phyloP scores from a whole-genome alignment of 2,113 vertebrate species.

The Plecotus auritus region DNA sequence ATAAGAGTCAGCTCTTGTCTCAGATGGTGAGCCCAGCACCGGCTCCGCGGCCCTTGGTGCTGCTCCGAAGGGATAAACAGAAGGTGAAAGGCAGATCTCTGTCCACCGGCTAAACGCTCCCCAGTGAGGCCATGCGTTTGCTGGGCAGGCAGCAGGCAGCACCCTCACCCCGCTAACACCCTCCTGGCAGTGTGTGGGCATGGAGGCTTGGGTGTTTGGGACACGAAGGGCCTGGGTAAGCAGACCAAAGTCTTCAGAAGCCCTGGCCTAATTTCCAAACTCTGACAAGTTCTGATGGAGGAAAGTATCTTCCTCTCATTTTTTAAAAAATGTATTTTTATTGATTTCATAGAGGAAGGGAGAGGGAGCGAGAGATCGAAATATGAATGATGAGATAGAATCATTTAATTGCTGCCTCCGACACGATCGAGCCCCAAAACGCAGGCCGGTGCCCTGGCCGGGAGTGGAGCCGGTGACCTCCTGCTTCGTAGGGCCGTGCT shows the following conservation, averaged over 20 bases:
- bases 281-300: not conserved
- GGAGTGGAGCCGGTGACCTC: too few relatives aligned
- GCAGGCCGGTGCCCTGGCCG: too few relatives aligned
- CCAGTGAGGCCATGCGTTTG: not conserved
- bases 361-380: too few relatives aligned
- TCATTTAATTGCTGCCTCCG: too few relatives aligned
- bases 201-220: not conserved
- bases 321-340: too few relatives aligned
- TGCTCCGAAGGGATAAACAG: not conserved
- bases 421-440: too few relatives aligned
- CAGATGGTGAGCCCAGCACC: not conserved
- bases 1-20: not conserved
- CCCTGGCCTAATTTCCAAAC: not conserved
- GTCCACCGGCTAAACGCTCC: not conserved
- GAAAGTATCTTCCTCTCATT: not conserved
- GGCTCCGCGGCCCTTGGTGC: not conserved
- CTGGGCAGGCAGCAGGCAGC: not conserved
- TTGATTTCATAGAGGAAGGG: too few relatives aligned
- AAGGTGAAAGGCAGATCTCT: constrained; percentile 13
- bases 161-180: not conserved
- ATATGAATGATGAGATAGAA: too few relatives aligned
- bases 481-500: too few relatives aligned
- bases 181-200: not conserved
- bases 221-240: not conserved
- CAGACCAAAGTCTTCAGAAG: not conserved